Conservation (phyloP, 2,797 vertebrate genomes). For the Hippocampus kuda region DNA sequence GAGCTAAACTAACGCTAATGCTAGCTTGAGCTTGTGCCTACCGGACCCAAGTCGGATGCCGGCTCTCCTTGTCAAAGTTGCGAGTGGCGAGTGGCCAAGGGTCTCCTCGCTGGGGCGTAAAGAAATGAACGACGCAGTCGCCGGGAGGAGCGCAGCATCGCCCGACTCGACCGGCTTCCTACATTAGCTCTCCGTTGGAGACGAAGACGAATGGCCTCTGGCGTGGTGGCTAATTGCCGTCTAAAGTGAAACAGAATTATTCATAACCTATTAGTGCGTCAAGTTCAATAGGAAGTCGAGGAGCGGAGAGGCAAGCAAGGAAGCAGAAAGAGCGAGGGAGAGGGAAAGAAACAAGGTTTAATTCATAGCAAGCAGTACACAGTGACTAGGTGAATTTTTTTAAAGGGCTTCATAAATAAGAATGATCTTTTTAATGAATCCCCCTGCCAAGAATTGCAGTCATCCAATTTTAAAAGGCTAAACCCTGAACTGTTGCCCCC, state of each 20-base stretch:
- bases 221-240: slow-evolving; percentile 67
- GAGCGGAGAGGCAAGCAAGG: slow-evolving; percentile 5
- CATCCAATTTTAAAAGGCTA: slow-evolving; percentile 53
- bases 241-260: slow-evolving; percentile 77
- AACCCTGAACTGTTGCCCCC: slow-evolving; percentile 44
- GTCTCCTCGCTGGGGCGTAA: slow-evolving; percentile 18
- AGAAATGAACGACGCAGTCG: slow-evolving; percentile 30
- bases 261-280: slow-evolving; percentile 75
- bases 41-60: not conserved
- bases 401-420: slow-evolving; percentile 71
- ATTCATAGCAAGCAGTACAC: slow-evolving; percentile 67
- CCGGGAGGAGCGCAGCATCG: slow-evolving; percentile 27
- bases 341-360: slow-evolving; percentile 56
- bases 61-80: not conserved
- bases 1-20: not conserved
- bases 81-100: not conserved
- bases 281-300: slow-evolving; percentile 60
- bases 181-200: slow-evolving; percentile 54
- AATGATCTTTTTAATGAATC: slow-evolving; percentile 69
- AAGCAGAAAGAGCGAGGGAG: slow-evolving; percentile 42
- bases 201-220: slow-evolving; percentile 63
- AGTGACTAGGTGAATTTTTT: slow-evolving; percentile 66
- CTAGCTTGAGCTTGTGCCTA: not conserved
- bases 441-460: slow-evolving; percentile 60
- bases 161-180: slow-evolving; percentile 45